phyloP scores from a whole-genome alignment of 2,888 invertebrate genomes.

The Stegana nigrithorax region DNA sequence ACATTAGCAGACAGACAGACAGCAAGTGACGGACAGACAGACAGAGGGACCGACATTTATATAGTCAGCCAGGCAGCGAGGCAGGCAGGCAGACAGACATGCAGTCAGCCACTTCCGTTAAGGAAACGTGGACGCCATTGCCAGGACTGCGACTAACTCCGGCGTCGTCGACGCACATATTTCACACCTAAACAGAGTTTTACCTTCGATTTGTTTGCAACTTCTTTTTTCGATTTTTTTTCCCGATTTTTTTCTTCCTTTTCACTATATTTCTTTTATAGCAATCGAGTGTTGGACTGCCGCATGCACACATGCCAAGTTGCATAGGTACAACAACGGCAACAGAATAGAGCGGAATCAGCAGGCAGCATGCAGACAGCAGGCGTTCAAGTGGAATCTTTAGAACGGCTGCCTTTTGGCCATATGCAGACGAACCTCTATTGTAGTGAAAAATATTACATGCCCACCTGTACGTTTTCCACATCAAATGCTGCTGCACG shows the following conservation, averaged over 20 bases:
- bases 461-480: too few relatives aligned
- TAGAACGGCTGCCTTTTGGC: background rate
- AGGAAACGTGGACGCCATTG: background rate
- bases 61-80: constrained; percentile 11
- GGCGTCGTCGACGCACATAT: background rate
- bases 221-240: background rate
- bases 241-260: background rate
- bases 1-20: background rate
- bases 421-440: too few relatives aligned
- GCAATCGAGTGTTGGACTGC: too few relatives aligned
- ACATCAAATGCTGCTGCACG: too few relatives aligned
- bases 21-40: background rate
- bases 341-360: too few relatives aligned
- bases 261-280: background rate
- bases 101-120: background rate
- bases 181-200: constrained; percentile 8
- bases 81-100: constrained; percentile 2
- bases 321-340: too few relatives aligned
- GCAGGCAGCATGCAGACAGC: constrained; percentile 4
- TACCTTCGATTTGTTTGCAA: background rate
- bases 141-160: too few relatives aligned
- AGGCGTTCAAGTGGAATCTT: constrained; percentile 22
- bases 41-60: background rate
- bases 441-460: too few relatives aligned
- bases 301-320: constrained; percentile 1